These are phyloP conservation scores for Coendou prehensilis DNA, from an alignment of 2,797 vertebrate genomes.

Conservation along the genomic window DNA sequence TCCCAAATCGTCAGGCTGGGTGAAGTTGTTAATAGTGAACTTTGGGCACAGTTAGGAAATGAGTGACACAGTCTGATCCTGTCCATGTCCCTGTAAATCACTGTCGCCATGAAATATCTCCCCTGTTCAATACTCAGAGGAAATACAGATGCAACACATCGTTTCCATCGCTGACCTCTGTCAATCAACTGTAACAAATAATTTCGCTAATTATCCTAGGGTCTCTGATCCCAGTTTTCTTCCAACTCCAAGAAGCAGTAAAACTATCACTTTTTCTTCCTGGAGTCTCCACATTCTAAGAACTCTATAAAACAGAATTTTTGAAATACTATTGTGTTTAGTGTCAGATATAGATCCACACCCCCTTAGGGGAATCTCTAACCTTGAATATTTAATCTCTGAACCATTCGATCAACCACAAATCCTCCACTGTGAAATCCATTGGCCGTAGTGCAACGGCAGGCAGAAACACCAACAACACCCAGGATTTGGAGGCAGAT, in stretches of 20 bases:
- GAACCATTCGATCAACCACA: neutral
- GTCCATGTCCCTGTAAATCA: neutral
- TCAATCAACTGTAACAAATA: neutral
- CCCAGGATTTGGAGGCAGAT: neutral
- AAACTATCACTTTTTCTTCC: neutral
- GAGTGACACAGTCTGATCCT: neutral
- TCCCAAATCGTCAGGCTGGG: neutral
- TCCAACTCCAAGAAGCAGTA: slow-evolving; percentile 26
- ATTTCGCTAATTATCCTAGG: neutral
- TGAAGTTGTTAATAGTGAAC: neutral
- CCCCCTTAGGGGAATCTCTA: slow-evolving; percentile 54
- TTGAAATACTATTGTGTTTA: neutral
- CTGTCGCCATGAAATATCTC: neutral
- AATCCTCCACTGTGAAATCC: neutral
- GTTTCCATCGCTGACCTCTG: neutral
- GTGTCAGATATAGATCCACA: slow-evolving; percentile 8
- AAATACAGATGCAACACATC: neutral
- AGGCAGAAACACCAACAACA: neutral
- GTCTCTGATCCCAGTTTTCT: neutral
- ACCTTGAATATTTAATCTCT: slow-evolving; percentile 66
- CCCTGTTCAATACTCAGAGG: neutral
- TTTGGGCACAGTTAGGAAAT: neutral
- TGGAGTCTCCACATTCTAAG: neutral
- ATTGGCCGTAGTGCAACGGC: neutral
- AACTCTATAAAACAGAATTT: neutral